Evolutionary conservation across 2,888 invertebrate species (phyloP), one percentile per base, ranked within the genome.

Genomic region (Eugnorisma glareosa): DNA sequence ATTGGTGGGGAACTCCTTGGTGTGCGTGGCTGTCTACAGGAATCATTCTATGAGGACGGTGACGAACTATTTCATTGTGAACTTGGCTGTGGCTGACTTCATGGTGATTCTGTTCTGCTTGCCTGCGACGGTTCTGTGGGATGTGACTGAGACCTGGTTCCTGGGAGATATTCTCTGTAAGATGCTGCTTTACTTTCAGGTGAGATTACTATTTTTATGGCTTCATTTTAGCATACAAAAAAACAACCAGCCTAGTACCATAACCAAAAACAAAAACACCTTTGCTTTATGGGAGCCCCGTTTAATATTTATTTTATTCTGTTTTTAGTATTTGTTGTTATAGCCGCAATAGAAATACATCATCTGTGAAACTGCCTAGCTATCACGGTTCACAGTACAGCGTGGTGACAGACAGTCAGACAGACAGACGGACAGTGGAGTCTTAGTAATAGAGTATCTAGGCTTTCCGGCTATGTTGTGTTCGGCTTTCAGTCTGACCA

Each of bases 71-170:
- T 99, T 99, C 93, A 98, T 99, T 89, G 98, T 99, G 61, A 99
- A 99, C 93, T 95, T 99, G 90, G 99, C 99, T 0, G 97, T 98
- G 11, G 98, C 98, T 0, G 99, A 99, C 92, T 98, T 99, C 89
- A 97, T 99, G 95, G 99, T 99, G 83, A 98, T 99, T 71, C 93
- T 99, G 70, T 97, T 99, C 86, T 99, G 99, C 93, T 96, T 99
- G 81, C 99, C 99, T 0, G 98, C 99, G 0, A 98, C 99, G 0
- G 98, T 99, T 11, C 94, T 98, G 1, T 99, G 98, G 98, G 99
- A 99, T 93, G 98, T 99, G 24, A 98, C 99, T 0, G 98, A 98
- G 92, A 99, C 99, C 0, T 99, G 99, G 99, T 99, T 99, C 94
- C 97, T 99, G 86, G 99, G 99, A 1, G 97, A 97, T 15, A 96